These are phyloP conservation scores for Taxidea taxus DNA, from an alignment of 2,113 vertebrate species.

Conservation along the genomic window DNA sequence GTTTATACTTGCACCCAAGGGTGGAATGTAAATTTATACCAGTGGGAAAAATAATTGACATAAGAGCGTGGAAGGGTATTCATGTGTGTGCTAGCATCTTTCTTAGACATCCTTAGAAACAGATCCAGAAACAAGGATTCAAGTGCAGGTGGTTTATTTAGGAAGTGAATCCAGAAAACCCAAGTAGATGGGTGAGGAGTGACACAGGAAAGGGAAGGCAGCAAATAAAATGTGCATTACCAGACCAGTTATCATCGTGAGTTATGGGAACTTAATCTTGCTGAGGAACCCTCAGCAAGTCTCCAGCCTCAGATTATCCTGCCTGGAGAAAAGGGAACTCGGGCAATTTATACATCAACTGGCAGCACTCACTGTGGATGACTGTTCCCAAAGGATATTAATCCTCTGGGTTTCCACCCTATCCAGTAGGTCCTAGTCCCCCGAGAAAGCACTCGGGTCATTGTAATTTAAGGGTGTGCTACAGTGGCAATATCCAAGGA, in stretches of 20 bases:
- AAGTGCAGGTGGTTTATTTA: background rate
- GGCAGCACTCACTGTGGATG: background rate
- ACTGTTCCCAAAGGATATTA: background rate
- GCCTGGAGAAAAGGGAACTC: background rate
- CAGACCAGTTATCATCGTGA: background rate
- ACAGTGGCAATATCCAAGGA: background rate
- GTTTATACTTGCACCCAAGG: background rate
- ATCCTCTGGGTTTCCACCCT: background rate
- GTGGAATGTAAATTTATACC: background rate
- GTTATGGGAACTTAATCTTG: background rate
- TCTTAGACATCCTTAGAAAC: background rate
- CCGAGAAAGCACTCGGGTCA: background rate
- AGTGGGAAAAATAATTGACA: background rate
- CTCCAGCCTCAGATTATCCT: background rate
- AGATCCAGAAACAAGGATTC: background rate
- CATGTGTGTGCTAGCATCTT: background rate
- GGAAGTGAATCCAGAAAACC: background rate
- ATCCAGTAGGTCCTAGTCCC: background rate
- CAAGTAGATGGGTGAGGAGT: background rate
- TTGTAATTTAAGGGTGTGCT: background rate
- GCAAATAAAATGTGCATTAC: background rate
- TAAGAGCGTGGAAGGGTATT: background rate
- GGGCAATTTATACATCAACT: background rate
- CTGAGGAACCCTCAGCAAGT: background rate
- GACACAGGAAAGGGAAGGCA: background rate